These are phyloP conservation scores for Urophycis tenuis DNA, from an alignment of 2,797 vertebrate species.

Conservation along the genomic window DNA sequence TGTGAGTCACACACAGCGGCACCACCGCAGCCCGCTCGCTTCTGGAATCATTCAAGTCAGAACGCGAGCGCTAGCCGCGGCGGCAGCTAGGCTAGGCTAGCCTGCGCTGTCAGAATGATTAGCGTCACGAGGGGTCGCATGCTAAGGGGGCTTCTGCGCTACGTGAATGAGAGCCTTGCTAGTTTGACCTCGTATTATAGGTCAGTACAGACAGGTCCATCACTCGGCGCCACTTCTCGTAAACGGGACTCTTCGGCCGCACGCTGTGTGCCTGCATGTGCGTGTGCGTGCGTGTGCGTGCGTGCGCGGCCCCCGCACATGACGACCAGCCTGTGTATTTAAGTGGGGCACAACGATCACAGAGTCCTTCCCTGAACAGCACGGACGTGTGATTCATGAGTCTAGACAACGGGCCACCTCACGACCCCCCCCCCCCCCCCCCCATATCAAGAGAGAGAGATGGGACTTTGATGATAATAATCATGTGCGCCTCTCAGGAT, in stretches of 20 bases:
- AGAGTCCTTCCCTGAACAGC: slow-evolving; percentile 8
- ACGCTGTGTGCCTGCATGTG: background rate
- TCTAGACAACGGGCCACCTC: too few species aligned
- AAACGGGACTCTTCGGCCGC: slow-evolving; percentile 12
- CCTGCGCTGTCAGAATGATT: slow-evolving; percentile 32
- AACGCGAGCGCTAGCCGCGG: background rate
- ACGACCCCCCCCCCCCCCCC: too few species aligned
- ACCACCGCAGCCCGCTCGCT: background rate
- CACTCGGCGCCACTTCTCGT: slow-evolving; percentile 38
- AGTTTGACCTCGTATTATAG: slow-evolving; percentile 39
- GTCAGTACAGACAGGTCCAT: slow-evolving; percentile 21
- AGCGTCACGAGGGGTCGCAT: slow-evolving; percentile 3
- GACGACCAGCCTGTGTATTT: background rate
- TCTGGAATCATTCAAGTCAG: background rate
- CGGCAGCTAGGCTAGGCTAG: slow-evolving; percentile 7
- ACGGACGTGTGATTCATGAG: too few species aligned
- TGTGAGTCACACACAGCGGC: background rate
- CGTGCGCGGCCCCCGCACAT: too few species aligned
- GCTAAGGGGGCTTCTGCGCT: slow-evolving; percentile 30
- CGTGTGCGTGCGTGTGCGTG: slow-evolving; percentile 1
- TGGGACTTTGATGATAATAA: too few species aligned
- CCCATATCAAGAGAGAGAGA: too few species aligned
- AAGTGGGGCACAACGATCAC: slow-evolving; percentile 23
- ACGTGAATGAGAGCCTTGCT: slow-evolving; percentile 42
- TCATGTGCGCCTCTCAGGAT: too few species aligned